Evolutionary conservation across 2,113 vertebrate species (phyloP), one percentile per base, ranked within the genome.

Genomic region (Cynoglossus semilaevis): DNA sequence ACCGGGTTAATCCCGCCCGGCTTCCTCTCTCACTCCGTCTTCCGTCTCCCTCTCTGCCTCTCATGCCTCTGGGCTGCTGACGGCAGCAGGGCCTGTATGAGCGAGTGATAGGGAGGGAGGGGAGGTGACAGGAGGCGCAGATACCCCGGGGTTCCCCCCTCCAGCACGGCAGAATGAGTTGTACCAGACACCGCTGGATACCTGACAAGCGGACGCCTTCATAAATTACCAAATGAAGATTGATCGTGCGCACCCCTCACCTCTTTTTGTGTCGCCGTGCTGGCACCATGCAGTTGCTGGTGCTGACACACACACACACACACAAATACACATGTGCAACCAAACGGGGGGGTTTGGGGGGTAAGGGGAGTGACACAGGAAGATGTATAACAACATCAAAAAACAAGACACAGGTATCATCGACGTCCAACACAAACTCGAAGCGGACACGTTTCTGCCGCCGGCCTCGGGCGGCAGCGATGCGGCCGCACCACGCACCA

Each of bases 151-250:
- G 87, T 88, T 80, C 80, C 69, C 75, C 70, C 74, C 81, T 74
- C 68, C 72, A 74, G 84, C 84, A 77, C 43, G 59, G 83, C 77
- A 85, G 82, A 91, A 85, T 85, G 85, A 91, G 86, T 86, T 87
- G 89, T 85, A 87, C 74, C 71, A 88, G 76, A 80, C 88, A 63
- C 89, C 44, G 78, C 82, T 82, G 85, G 89, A 89, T 88, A 77
- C 88, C 84, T 90, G 89, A 91, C 88, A 91, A 86, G 78, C 64
- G 19, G 80, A 85, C 63, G 81, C 83, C 84, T 87, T 87, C 86
- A 87, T 87, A 88, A 88, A 89, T 89, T 86, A 85, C 87, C 83
- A 84, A 90, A 91, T 89, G 90, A 90, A 91, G 90, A 91, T 91
- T 90, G 90, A 91, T 91, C 72, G 78, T 37, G 54, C 72, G 3